Evolutionary conservation across 2,113 vertebrate species (phyloP).

Genomic region (Phoxinus phoxinus): DNA sequence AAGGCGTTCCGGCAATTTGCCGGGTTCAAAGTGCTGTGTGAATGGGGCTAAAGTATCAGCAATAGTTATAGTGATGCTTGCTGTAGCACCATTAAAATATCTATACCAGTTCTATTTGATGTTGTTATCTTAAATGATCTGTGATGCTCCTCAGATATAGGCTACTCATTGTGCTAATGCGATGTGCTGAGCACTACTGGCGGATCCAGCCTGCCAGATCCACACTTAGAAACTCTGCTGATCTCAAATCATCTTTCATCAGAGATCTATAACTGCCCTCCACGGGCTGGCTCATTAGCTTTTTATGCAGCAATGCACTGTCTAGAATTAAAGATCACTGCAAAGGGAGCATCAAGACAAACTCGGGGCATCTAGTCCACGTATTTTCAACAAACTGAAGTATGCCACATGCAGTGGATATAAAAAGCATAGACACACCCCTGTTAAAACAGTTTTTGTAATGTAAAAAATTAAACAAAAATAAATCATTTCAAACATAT

Average conservation of each 20-base stretch:
- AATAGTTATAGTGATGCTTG: not conserved
- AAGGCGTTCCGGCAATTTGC: too few species aligned
- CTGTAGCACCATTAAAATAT: not conserved
- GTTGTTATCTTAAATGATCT: slow-evolving; percentile 31
- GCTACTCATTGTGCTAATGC: slow-evolving; percentile 58
- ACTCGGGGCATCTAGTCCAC: not conserved
- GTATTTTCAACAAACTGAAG: not conserved
- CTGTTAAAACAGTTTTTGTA: too few species aligned
- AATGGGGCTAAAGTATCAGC: not conserved
- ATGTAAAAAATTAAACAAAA: too few species aligned
- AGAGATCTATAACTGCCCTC: slow-evolving; percentile 40
- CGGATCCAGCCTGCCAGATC: slow-evolving; percentile 54
- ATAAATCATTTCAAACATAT: too few species aligned
- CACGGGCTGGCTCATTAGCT: slow-evolving; percentile 9
- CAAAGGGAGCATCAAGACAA: not conserved
- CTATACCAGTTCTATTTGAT: slow-evolving; percentile 34
- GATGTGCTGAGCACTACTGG: slow-evolving; percentile 41
- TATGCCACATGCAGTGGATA: not conserved
- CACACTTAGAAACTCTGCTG: slow-evolving; percentile 42
- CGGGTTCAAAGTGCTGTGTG: too few species aligned
- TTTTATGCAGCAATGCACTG: not conserved
- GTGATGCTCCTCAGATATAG: slow-evolving; percentile 27
- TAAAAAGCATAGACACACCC: not conserved
- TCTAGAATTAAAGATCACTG: not conserved
- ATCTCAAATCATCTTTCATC: slow-evolving; percentile 48